These are phyloP conservation scores for Rhagium mordax DNA, from an alignment of 2,888 invertebrate genomes.

Conservation along the genomic window DNA sequence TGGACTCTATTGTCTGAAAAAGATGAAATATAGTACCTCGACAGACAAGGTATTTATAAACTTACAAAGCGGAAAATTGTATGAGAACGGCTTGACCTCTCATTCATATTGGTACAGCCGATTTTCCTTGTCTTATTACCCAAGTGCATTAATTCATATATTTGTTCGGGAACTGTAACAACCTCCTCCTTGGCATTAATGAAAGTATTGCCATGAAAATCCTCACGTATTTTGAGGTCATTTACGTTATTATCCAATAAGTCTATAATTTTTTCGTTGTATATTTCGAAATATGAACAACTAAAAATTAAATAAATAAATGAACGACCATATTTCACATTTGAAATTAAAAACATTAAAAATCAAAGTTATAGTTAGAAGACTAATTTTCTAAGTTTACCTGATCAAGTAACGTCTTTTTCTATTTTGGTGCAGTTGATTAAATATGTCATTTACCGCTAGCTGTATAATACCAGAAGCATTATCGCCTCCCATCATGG, in stretches of 20 bases:
- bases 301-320: conserved; percentile 73
- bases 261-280: conserved; percentile 88
- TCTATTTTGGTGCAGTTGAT: conserved; percentile 75
- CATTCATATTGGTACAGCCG: conserved; percentile 91
- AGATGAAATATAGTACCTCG: neutral
- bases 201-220: conserved; percentile 75
- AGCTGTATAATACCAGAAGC: conserved; percentile 84
- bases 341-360: too few species aligned
- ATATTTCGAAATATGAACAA: conserved; percentile 90
- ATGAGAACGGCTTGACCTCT: conserved; percentile 90
- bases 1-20: conserved; percentile 66
- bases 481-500: conserved; percentile 82
- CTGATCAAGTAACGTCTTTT: conserved; percentile 83
- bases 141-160: conserved; percentile 74
- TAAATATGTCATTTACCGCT: conserved; percentile 81
- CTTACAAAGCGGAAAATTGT: conserved; percentile 90
- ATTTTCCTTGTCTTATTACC: conserved; percentile 82
- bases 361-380: too few species aligned
- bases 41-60: conserved; percentile 48
- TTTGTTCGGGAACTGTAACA: conserved; percentile 76
- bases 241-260: conserved; percentile 76
- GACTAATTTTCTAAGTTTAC: too few species aligned
- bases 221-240: conserved; percentile 79
- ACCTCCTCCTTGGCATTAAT: conserved; percentile 79
- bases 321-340: too few species aligned